These are phyloP conservation scores for Pantherophis guttatus DNA, from an alignment of 2,113 vertebrate species.

Conservation along the genomic window DNA sequence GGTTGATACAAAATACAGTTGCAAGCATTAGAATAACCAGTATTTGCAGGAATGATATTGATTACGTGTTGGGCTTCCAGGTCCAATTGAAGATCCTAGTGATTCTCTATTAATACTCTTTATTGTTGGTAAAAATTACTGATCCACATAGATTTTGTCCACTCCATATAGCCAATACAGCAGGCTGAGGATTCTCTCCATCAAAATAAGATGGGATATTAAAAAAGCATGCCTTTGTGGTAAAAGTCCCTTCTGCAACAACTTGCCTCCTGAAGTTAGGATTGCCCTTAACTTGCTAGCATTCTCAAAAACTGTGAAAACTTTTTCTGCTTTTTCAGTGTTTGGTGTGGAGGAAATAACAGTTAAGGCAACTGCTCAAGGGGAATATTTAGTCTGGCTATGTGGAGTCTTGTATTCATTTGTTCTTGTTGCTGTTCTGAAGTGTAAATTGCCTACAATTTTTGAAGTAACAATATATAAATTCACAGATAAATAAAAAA, in stretches of 20 bases:
- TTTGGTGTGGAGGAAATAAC: neutral
- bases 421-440: neutral
- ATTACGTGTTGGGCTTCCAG: neutral
- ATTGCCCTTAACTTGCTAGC: neutral
- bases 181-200: neutral
- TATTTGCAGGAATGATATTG: neutral
- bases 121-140: neutral
- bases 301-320: neutral
- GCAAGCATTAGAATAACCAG: neutral
- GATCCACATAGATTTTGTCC: neutral
- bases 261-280: neutral
- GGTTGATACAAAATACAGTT: neutral
- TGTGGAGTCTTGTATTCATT: neutral
- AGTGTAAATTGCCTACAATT: neutral
- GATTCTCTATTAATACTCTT: neutral
- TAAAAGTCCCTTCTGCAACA: neutral
- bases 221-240: neutral
- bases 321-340: neutral
- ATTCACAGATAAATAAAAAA: neutral
- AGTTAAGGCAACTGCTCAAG: neutral
- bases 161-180: neutral
- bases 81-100: neutral
- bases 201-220: neutral
- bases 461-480: neutral
- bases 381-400: neutral